phyloP scores from a whole-genome alignment of 64 coral and sea anemone genomes.

The Stylophora pistillata region DNA sequence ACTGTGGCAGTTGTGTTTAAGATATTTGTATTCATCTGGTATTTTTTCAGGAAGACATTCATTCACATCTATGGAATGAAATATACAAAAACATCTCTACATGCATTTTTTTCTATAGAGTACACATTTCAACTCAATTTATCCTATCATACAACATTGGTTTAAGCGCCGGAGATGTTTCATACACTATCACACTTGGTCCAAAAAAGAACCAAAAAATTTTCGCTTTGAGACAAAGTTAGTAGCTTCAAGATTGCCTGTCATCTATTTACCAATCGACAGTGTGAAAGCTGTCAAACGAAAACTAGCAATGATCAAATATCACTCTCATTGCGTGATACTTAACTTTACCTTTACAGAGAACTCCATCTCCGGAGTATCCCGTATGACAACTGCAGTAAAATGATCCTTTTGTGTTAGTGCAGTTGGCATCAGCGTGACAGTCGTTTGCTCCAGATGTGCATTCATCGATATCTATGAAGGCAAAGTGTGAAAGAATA shows the following conservation, averaged over 20 bases:
- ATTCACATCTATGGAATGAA: conserved; percentile 45
- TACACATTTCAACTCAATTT: not conserved
- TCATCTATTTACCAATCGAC: too few species aligned
- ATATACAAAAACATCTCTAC: not conserved
- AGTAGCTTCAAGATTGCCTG: too few species aligned
- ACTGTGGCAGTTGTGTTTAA: conserved; percentile 63
- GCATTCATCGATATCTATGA: conserved; percentile 21
- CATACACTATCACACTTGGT: too few species aligned
- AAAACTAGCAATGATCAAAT: too few species aligned
- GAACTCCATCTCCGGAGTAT: conserved; percentile 69
- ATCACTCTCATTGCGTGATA: not conserved
- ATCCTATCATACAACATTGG: not conserved
- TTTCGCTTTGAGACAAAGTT: too few species aligned
- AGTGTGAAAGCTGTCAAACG: too few species aligned
- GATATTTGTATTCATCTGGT: conserved; percentile 31
- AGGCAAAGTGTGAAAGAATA: not conserved
- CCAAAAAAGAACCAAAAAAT: too few species aligned
- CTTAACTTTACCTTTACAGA: conserved; percentile 37
- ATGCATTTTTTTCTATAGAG: not conserved
- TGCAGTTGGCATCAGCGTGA: conserved; percentile 63
- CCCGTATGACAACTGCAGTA: conserved; percentile 64
- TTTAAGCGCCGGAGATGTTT: too few species aligned
- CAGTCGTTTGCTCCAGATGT: not conserved
- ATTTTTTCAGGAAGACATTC: conserved; percentile 63
- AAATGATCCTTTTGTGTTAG: conserved; percentile 69